Evolutionary conservation across 2,113 vertebrate genomes (phyloP).

Genomic region (Daubentonia madagascariensis): DNA sequence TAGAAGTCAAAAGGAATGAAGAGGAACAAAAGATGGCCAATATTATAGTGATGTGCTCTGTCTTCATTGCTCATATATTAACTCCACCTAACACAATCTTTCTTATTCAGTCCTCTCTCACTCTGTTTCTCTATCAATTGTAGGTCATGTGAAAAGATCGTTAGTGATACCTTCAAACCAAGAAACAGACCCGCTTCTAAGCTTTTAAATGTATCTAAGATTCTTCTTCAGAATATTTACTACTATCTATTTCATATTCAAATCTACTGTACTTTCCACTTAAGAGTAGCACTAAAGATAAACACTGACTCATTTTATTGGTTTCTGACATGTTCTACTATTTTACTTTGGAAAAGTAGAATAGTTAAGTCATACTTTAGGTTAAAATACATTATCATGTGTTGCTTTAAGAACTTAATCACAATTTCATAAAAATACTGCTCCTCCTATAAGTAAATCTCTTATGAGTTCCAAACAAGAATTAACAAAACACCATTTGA

Average conservation of each 20-base stretch:
- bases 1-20: background rate
- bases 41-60: background rate
- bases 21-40: background rate
- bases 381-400: background rate
- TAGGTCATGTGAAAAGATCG: background rate
- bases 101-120: background rate
- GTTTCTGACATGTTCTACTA: background rate
- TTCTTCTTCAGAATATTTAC: conserved; percentile 1
- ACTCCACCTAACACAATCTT: background rate
- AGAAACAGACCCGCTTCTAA: background rate
- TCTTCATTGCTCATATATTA: background rate
- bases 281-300: background rate
- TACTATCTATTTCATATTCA: background rate
- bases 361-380: background rate
- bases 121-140: background rate
- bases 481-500: background rate
- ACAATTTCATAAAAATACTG: conserved; percentile 9
- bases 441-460: background rate
- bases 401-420: background rate
- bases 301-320: background rate
- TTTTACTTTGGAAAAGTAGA: background rate
- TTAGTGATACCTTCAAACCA: background rate
- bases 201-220: background rate
- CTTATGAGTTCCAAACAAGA: background rate
- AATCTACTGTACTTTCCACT: background rate